phyloP scores from a whole-genome alignment of 35 echinoderm and acorn worm genomes.

The Amphiura filiformis region DNA sequence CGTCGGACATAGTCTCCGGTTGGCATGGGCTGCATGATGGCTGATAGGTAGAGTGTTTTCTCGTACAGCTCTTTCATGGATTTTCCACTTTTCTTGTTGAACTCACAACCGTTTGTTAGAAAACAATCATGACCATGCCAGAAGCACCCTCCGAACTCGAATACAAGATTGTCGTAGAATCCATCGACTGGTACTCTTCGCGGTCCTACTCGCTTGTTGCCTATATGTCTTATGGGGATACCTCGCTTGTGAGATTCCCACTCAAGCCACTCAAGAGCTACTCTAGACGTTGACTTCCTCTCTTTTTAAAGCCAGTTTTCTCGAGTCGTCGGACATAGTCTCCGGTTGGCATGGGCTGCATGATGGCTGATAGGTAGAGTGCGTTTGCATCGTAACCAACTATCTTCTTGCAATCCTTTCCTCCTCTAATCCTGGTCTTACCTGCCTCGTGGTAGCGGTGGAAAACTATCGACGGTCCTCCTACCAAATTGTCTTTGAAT shows the following conservation, averaged over 20 bases:
- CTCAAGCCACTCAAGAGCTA: conserved; percentile 26
- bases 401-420: conserved; percentile 17
- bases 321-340: not conserved
- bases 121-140: conserved; percentile 24
- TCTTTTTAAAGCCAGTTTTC: not conserved
- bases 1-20: conserved; percentile 14
- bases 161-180: not conserved
- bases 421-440: conserved; percentile 1
- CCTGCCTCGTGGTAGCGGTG: not conserved
- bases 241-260: not conserved
- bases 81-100: conserved; percentile 14
- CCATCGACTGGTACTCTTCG: conserved; percentile 20
- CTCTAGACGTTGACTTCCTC: not conserved
- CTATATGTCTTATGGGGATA: not conserved
- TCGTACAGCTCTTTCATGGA: not conserved
- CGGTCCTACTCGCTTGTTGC: conserved; percentile 25
- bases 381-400: conserved; percentile 33
- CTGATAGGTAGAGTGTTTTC: conserved; percentile 15
- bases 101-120: conserved; percentile 1
- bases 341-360: conserved; percentile 25
- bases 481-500: conserved; percentile 13
- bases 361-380: conserved; percentile 12
- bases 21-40: not conserved
- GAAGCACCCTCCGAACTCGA: conserved; percentile 36
- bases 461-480: conserved; percentile 28